Percentiles rank a stretch among this genome's conserved stretches.
Conservation (phyloP, 1,140 invertebrate genomes). For the Musca domestica region DNA sequence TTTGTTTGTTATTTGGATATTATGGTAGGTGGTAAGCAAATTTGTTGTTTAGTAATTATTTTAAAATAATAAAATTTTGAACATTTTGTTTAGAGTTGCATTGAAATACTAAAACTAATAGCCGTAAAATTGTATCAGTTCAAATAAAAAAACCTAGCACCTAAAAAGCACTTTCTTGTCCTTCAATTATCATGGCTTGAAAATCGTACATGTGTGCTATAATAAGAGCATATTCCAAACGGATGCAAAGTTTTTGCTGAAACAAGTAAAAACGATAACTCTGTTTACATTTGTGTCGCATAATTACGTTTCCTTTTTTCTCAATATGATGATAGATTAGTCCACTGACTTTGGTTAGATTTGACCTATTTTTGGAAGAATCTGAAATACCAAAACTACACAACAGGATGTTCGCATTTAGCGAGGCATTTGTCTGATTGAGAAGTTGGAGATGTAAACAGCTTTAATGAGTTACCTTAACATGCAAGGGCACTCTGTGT, state of each 20-base stretch:
- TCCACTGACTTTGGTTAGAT: slow-evolving; percentile 21
- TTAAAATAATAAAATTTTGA: no score
- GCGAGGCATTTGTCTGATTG: slow-evolving; percentile 23
- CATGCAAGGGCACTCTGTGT: slow-evolving; percentile 29
- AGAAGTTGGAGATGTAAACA: neutral
- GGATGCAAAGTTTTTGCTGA: neutral
- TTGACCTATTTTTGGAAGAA: slow-evolving; percentile 22
- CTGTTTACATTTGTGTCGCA: neutral
- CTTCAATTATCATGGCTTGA: neutral
- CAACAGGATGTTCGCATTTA: slow-evolving; percentile 23
- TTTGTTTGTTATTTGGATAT: no score
- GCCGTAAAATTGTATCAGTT: no score
- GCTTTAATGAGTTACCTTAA: no score
- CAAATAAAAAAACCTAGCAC: no score
- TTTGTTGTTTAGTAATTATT: no score
- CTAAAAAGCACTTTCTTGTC: slow-evolving; percentile 18
- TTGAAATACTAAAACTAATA: no score
- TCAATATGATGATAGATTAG: slow-evolving; percentile 22
- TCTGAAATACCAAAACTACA: slow-evolving; percentile 5
- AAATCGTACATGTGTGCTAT: slow-evolving; percentile 10
- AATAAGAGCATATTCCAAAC: neutral
- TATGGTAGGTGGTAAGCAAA: no score
- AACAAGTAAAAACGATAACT: neutral
- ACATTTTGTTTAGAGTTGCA: neutral
- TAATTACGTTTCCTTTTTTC: no score